These are phyloP conservation scores for Acipenser ruthenus DNA, from an alignment of 2,797 vertebrate genomes.

Conservation along the genomic window DNA sequence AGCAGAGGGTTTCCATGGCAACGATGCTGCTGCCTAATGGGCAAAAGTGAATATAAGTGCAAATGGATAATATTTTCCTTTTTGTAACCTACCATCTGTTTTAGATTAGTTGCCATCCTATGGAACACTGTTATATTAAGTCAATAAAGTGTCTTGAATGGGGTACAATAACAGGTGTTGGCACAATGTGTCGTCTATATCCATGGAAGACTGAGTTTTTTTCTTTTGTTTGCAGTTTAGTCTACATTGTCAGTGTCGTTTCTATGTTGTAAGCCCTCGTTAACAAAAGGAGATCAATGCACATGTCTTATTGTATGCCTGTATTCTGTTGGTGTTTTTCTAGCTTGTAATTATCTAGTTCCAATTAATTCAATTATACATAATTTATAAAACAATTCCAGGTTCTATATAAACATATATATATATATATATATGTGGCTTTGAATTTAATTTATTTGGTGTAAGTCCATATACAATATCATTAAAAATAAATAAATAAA, in stretches of 20 bases:
- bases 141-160: conserved; percentile 3
- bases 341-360: no score
- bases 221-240: conserved; percentile 13
- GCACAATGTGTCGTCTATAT: conserved; percentile 5
- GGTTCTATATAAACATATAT: no score
- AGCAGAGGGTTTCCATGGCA: conserved; percentile 65
- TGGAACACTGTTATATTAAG: conserved; percentile 31
- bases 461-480: no score
- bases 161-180: conserved; percentile 17
- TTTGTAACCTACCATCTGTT: conserved; percentile 69
- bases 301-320: no score
- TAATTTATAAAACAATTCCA: no score
- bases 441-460: no score
- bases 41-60: conserved; percentile 62
- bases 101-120: conserved; percentile 28
- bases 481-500: no score
- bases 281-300: background rate
- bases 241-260: conserved; percentile 1
- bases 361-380: no score
- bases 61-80: conserved; percentile 69
- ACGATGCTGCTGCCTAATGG: conserved; percentile 52
- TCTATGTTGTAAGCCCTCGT: conserved; percentile 1
- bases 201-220: conserved; percentile 8
- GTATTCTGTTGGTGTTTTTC: no score
- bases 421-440: no score